Evolutionary conservation across 2,797 vertebrate species (phyloP).

Genomic region (Sibirionetta formosa): DNA sequence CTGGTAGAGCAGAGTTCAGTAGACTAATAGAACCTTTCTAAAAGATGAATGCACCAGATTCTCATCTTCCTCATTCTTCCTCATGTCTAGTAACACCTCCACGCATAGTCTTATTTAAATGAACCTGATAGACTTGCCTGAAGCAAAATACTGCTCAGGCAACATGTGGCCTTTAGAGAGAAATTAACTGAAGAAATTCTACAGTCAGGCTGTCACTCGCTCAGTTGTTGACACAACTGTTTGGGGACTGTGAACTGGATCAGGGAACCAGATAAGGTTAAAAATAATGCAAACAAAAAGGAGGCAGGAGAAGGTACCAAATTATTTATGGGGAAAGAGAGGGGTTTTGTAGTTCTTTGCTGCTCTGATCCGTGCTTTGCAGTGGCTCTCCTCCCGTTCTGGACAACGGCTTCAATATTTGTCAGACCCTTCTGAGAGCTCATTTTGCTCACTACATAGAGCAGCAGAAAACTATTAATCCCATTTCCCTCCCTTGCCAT

Average conservation of each 20-base stretch:
- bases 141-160: not conserved
- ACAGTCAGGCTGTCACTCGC: conserved; percentile 9
- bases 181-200: conserved; percentile 38
- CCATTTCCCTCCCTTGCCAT: not conserved
- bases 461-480: not conserved
- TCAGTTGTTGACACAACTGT: conserved; percentile 56
- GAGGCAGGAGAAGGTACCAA: not conserved
- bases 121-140: not conserved
- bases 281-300: conserved; percentile 43
- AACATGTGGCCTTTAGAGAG: conserved; percentile 1
- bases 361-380: not conserved
- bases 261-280: conserved; percentile 43
- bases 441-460: not conserved
- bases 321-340: not conserved
- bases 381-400: accelerated
- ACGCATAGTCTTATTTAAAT: not conserved
- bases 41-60: not conserved
- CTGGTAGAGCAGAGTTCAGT: not conserved
- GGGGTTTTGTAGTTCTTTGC: not conserved
- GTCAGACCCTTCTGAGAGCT: not conserved
- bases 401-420: not conserved
- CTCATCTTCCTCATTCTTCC: not conserved
- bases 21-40: not conserved
- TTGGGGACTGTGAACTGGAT: conserved; percentile 28
- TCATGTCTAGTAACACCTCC: not conserved